Conservation (phyloP, 1,140 invertebrate species). For the Eumeta japonica region DNA sequence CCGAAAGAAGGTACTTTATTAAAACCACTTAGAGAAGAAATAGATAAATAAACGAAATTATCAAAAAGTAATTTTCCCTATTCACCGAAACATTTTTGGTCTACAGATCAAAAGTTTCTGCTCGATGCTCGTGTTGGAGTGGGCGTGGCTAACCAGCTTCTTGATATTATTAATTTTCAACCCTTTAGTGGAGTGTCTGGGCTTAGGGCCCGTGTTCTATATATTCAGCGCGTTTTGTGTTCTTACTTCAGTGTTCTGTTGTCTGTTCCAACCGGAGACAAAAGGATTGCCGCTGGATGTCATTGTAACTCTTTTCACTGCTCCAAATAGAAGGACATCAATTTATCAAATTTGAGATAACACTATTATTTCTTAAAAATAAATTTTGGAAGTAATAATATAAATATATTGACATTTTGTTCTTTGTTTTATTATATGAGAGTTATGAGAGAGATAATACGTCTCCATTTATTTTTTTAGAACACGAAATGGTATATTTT, state of each 20-base stretch:
- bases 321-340: neutral
- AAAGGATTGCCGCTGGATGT: neutral
- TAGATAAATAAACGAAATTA: neutral
- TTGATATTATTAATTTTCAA: neutral
- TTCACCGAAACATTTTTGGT: slow-evolving; percentile 5
- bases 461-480: no score
- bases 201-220: neutral
- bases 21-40: no score
- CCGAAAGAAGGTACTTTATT: no score
- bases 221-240: neutral
- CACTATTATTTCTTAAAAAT: no score
- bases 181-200: neutral
- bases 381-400: no score
- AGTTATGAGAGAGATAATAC: no score
- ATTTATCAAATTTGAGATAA: no score
- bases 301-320: neutral
- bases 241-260: neutral
- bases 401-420: no score
- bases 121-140: neutral
- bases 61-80: neutral
- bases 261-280: neutral
- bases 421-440: no score
- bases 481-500: no score
- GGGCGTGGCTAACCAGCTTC: neutral
- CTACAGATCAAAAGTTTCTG: slow-evolving; percentile 11